Conservation (phyloP, 2,797 vertebrate genomes). For the Odontamblyopus rebecca region DNA sequence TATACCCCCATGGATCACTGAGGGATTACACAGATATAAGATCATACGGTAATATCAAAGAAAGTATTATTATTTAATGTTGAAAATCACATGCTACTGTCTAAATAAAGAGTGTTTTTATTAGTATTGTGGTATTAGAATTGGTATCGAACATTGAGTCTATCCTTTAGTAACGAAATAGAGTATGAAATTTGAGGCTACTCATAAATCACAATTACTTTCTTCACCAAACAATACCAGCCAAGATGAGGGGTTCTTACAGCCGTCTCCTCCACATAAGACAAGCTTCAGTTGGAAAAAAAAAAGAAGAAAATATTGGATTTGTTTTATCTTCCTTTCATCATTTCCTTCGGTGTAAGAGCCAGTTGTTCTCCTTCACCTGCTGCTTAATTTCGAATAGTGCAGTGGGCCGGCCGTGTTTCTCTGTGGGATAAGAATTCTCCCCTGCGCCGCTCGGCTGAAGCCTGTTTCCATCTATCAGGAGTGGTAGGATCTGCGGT, state of each 20-base stretch:
- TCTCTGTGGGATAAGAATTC: constrained; percentile 10
- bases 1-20: too few species aligned
- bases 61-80: too few species aligned
- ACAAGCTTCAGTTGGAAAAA: background rate
- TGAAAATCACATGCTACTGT: too few species aligned
- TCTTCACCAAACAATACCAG: background rate
- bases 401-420: background rate
- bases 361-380: background rate
- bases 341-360: constrained; percentile 12
- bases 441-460: constrained; percentile 1
- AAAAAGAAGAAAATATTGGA: background rate
- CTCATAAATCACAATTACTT: background rate
- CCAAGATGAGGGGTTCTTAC: background rate
- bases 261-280: background rate
- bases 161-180: too few species aligned
- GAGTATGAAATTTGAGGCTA: too few species aligned
- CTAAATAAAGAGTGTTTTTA: too few species aligned
- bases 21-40: too few species aligned
- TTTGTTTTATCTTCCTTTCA: constrained; percentile 11
- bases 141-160: too few species aligned
- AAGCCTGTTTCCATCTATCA: constrained; percentile 9
- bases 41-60: too few species aligned
- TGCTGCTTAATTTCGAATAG: constrained; percentile 7
- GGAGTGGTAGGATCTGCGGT: background rate
- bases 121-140: too few species aligned